Percentiles rank a stretch among this genome's conserved stretches.
Conservation (phyloP, 2,888 invertebrate genomes). For the Campoletis raptor region DNA sequence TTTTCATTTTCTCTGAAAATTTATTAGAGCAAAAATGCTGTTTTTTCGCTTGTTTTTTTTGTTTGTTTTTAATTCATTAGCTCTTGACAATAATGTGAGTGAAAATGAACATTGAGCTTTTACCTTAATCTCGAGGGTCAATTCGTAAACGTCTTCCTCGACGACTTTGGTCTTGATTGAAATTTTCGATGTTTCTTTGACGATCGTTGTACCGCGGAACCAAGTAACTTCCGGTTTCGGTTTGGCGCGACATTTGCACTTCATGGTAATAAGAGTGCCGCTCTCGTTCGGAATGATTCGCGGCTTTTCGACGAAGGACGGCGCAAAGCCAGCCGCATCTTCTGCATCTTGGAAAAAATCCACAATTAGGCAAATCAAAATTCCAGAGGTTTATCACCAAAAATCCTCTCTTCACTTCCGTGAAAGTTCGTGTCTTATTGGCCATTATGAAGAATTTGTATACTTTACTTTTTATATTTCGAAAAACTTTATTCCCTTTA, state of each 20-base stretch:
- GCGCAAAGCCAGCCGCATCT: slow-evolving; percentile 96
- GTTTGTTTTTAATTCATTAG: background rate
- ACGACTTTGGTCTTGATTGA: slow-evolving; percentile 91
- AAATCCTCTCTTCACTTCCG: slow-evolving; percentile 40
- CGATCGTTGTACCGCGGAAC: slow-evolving; percentile 95
- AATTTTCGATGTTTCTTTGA: slow-evolving; percentile 94
- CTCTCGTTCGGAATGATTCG: slow-evolving; percentile 99
- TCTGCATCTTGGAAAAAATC: slow-evolving; percentile 91
- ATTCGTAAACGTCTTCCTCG: slow-evolving; percentile 94
- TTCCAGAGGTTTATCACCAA: background rate
- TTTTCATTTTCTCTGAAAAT: too few species aligned
- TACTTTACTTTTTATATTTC: background rate
- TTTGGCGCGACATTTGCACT: slow-evolving; percentile 97
- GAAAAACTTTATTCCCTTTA: background rate
- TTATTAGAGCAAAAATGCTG: background rate
- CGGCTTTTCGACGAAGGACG: slow-evolving; percentile 99
- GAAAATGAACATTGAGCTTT: background rate
- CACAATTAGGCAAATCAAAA: slow-evolving; percentile 64
- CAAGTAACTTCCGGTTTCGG: slow-evolving; percentile 98
- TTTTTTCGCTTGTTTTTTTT: background rate
- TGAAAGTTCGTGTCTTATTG: slow-evolving; percentile 2
- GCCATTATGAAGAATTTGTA: background rate
- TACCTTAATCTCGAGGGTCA: slow-evolving; percentile 92
- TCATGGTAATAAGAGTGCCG: slow-evolving; percentile 98
- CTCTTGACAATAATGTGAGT: too few species aligned